Base-by-base conservation (phyloP, 2,888 invertebrate species). In the Sphaerophoria taeniata region DNA sequence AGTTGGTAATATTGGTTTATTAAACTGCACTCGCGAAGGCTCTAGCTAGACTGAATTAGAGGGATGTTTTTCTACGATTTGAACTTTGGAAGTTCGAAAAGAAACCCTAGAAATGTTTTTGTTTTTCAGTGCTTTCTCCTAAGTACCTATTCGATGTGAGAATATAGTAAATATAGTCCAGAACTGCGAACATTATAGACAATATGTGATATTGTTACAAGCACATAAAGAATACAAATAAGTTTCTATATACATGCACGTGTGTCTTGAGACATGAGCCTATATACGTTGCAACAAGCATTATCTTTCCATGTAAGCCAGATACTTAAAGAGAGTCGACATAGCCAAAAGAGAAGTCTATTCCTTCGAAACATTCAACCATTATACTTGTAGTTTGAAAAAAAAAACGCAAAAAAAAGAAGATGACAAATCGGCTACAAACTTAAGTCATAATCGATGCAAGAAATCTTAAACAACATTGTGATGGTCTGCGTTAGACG, bases 31-130 rank as follows among this genome's bases (percentile, higher is more conserved):
- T 87, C 86, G 63, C 88, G 89, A 88, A 88, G 88, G 88, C 88
- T 87, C 88, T 87, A 88, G 89, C 89, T 88, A 88, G 87, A 90
- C 90, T 89, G 90, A 91, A 90, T 91, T 91, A 91, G 89, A 88
- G 88, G 88, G 89, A 89, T 88, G 87, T 84, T 89, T 89, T 88
- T 88, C 88, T 88, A 88, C 89, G 88, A 89, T 89, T 88, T 88
- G 88, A 89, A 88, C 89, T 89, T 89, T 89, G 87, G 83, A 88
- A 88, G 88, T 88, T 88, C 89, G 88, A 88, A 80, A 69, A 71
- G 90, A 91, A 91, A 89, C 91, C 90, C 79, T 89, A 91, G 87
- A 88, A 91, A 88, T 87, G 3, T 87, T 87, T 61, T 53, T 75
- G 73, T 79, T 87, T 79, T 80, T 24, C 24, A 77, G 65, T 45